These are phyloP conservation scores for Archegozetes longisetosus DNA, from an alignment of 1,140 invertebrate genomes.

Conservation along the genomic window DNA sequence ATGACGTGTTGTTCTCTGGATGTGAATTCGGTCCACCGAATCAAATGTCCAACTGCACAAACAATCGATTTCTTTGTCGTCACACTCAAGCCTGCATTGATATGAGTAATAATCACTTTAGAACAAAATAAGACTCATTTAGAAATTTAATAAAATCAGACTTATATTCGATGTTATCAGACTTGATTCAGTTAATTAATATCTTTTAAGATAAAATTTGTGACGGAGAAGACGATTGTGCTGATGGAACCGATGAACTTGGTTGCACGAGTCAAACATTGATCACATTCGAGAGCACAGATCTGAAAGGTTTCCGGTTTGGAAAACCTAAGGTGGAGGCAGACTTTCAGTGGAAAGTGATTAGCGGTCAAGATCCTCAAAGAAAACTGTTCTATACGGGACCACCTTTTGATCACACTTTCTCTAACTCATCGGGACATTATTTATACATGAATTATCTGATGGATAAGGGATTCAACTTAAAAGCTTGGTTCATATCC, in stretches of 20 bases:
- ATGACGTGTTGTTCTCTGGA: constrained; percentile 28
- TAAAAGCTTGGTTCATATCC: constrained; percentile 19
- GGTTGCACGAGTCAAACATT: neutral
- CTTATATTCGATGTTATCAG: too few species aligned
- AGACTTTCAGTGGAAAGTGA: constrained; percentile 9
- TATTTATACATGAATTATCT: constrained; percentile 14
- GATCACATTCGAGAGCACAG: neutral
- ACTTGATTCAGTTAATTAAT: constrained; percentile 30
- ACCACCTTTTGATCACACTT: constrained; percentile 21
- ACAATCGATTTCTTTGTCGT: constrained; percentile 26
- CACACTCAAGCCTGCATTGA: constrained; percentile 13
- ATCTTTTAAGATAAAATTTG: constrained; percentile 29
- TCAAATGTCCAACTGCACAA: constrained; percentile 19
- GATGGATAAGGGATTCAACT: neutral
- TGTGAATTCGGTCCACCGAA: constrained; percentile 26
- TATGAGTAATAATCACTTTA: too few species aligned
- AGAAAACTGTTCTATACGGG: constrained; percentile 5
- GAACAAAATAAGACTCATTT: too few species aligned
- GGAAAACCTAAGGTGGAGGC: neutral
- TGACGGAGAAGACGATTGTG: constrained; percentile 26
- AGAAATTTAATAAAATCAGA: too few species aligned
- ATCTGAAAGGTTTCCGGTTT: neutral
- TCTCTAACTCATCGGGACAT: constrained; percentile 9
- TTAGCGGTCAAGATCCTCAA: neutral
- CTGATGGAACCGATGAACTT: neutral